Conservation (phyloP, 2,888 invertebrate genomes). For the Tetragonula carbonaria region DNA sequence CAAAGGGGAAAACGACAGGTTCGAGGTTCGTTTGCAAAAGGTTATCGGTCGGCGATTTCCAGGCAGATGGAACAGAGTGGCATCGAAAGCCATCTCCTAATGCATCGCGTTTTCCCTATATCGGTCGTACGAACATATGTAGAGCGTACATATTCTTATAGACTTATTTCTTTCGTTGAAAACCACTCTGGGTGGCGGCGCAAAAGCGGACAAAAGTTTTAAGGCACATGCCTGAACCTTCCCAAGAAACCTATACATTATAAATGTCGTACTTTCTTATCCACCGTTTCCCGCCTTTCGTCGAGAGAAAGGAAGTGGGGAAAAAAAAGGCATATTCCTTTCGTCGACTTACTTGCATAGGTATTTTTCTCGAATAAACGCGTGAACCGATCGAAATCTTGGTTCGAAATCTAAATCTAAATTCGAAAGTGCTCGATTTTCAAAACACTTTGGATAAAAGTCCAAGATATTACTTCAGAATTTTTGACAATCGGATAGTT, state of each 20-base stretch:
- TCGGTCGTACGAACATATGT: conserved; percentile 32
- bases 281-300: conserved; percentile 47
- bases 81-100: conserved; percentile 41
- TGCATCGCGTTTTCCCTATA: conserved; percentile 47
- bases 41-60: conserved; percentile 17
- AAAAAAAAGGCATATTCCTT: conserved; percentile 40
- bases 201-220: conserved; percentile 76
- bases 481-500: no score
- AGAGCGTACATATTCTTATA: conserved; percentile 66
- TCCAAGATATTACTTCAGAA: no score
- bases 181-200: conserved; percentile 74
- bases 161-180: conserved; percentile 69
- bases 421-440: no score
- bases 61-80: conserved; percentile 20
- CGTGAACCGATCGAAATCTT: no score
- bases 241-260: conserved; percentile 79
- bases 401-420: background rate
- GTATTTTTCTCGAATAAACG: background rate
- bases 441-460: no score
- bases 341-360: conserved; percentile 17
- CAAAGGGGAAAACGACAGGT: background rate
- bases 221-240: conserved; percentile 78
- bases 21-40: conserved; percentile 24
- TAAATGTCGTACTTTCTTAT: conserved; percentile 74
- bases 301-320: background rate